Conservation (phyloP, 2,888 invertebrate genomes). For the Galerucella calmariensis region DNA sequence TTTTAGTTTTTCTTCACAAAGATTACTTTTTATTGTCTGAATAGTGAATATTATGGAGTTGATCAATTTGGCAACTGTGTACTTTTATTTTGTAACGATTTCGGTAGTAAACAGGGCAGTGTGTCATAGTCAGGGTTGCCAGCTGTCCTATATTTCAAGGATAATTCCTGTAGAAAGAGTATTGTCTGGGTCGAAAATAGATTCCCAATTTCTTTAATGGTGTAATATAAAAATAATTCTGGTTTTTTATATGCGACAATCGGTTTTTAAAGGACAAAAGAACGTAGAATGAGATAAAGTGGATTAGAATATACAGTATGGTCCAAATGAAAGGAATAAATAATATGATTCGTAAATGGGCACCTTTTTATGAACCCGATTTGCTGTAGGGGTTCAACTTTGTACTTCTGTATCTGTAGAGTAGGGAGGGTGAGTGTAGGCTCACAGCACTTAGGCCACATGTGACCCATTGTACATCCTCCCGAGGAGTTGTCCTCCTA, state of each 20-base stretch:
- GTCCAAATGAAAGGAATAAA: too few species aligned
- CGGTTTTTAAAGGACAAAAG: neutral
- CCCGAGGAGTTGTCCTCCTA: too few species aligned
- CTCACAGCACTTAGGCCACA: too few species aligned
- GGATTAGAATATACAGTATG: neutral
- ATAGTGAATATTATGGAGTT: neutral
- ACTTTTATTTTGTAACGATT: neutral
- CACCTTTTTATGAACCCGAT: too few species aligned
- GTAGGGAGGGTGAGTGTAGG: too few species aligned
- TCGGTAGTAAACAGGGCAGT: neutral
- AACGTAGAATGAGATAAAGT: neutral
- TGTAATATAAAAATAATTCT: neutral
- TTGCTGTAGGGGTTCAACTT: too few species aligned
- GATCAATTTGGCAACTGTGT: neutral
- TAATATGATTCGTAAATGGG: too few species aligned
- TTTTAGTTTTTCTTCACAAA: neutral
- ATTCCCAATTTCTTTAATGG: neutral
- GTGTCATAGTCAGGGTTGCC: slow-evolving; percentile 4
- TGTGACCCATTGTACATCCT: too few species aligned
- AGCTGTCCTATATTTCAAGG: slow-evolving; percentile 4
- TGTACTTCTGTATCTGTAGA: too few species aligned
- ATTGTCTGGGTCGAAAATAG: slow-evolving; percentile 2
- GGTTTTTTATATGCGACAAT: neutral
- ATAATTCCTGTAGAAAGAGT: neutral
- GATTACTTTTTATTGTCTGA: neutral